Evolutionary conservation across 2,888 invertebrate species (phyloP).

Genomic region (Podabrus alpinus): DNA sequence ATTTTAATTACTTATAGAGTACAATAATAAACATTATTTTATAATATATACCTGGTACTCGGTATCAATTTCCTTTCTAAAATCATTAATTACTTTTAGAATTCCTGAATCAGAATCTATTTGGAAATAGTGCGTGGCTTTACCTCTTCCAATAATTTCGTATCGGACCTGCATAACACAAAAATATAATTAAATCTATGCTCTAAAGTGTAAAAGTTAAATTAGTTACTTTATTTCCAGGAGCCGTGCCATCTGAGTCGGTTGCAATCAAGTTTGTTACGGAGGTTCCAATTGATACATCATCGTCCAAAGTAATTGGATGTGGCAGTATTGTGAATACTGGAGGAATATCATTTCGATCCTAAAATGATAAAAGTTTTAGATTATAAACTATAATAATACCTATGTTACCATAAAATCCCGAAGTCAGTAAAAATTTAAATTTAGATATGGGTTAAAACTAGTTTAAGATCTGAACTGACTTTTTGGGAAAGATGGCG

Average conservation of each 20-base stretch:
- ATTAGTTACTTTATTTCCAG: slow-evolving; percentile 72
- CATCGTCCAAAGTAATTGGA: slow-evolving; percentile 82
- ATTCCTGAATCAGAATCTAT: slow-evolving; percentile 85
- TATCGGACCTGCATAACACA: slow-evolving; percentile 61
- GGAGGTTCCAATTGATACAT: slow-evolving; percentile 78
- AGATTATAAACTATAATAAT: neutral
- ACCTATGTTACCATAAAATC: no score
- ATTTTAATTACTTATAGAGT: neutral
- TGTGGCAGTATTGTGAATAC: slow-evolving; percentile 82
- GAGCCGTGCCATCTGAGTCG: slow-evolving; percentile 84
- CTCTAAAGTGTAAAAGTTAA: no score
- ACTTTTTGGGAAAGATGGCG: no score
- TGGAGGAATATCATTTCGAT: slow-evolving; percentile 87
- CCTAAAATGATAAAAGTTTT: slow-evolving; percentile 55
- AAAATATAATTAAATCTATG: slow-evolving; percentile 42
- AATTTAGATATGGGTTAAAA: no score
- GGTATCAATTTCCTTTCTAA: slow-evolving; percentile 83
- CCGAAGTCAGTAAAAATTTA: no score
- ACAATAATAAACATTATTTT: neutral
- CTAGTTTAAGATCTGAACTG: no score
- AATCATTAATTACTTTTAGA: slow-evolving; percentile 78
- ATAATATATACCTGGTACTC: slow-evolving; percentile 75
- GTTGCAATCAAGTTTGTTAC: slow-evolving; percentile 79
- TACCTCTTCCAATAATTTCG: slow-evolving; percentile 80
- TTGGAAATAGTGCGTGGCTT: slow-evolving; percentile 83